Percentiles rank a stretch among this genome's conserved stretches.
phyloP scores from a whole-genome alignment of 2,888 invertebrate genomes.

The Pristionchus mayeri region DNA sequence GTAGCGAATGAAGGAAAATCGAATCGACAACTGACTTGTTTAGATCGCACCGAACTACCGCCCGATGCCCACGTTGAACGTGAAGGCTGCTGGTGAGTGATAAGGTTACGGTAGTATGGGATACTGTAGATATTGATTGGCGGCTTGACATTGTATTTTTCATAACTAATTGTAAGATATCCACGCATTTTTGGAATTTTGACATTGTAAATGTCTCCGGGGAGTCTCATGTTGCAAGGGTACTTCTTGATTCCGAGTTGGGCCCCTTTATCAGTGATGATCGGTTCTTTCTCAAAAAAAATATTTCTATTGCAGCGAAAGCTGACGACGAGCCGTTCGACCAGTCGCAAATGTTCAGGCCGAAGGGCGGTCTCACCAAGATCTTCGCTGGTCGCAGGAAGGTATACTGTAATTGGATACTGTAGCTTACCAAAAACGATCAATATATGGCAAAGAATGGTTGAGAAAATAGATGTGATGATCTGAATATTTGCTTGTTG shows the following conservation, averaged over 20 bases:
- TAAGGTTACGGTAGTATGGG: not conserved
- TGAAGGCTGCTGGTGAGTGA: slow-evolving; percentile 5
- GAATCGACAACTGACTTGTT: not conserved
- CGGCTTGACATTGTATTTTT: not conserved
- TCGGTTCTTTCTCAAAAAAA: too few relatives aligned
- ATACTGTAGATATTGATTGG: not conserved
- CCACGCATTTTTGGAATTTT: not conserved
- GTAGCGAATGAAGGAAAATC: not conserved
- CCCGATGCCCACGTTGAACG: slow-evolving; percentile 30
- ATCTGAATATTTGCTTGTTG: too few relatives aligned
- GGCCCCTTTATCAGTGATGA: not conserved
- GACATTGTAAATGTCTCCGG: not conserved
- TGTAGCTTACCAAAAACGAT: too few relatives aligned
- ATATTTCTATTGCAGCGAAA: not conserved
- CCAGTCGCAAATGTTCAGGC: slow-evolving; percentile 53
- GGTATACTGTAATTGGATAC: slow-evolving; percentile 29
- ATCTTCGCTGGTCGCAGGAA: slow-evolving; percentile 47
- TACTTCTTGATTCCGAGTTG: not conserved
- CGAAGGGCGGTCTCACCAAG: slow-evolving; percentile 50
- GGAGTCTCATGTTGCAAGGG: not conserved
- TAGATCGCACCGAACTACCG: slow-evolving; percentile 45
- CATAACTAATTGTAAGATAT: not conserved
- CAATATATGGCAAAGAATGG: too few relatives aligned
- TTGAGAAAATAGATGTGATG: too few relatives aligned
- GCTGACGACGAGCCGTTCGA: slow-evolving; percentile 35